Conservation (phyloP, 2,888 invertebrate genomes). For the Tenodera sinensis region DNA sequence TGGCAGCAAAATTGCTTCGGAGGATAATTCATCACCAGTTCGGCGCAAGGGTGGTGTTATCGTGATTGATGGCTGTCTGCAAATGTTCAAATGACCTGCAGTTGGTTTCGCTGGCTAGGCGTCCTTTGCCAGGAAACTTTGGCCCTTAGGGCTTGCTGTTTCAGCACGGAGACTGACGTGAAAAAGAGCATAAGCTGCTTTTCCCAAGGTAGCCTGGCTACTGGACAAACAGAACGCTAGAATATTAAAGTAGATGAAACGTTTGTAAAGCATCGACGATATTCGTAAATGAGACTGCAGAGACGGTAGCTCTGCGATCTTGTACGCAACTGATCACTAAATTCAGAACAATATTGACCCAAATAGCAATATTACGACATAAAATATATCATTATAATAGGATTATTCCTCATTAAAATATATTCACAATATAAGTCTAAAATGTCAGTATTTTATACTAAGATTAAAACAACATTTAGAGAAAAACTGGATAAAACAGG, state of each 20-base stretch:
- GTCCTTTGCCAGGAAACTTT: not conserved
- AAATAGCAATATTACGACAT: no score
- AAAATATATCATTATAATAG: no score
- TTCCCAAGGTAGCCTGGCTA: not conserved
- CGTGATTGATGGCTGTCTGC: not conserved
- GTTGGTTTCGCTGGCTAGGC: not conserved
- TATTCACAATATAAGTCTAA: no score
- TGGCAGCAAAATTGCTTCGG: not conserved
- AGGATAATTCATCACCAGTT: not conserved
- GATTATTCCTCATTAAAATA: no score
- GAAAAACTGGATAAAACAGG: no score
- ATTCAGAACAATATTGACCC: no score
- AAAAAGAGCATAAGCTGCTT: not conserved
- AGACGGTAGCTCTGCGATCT: no score
- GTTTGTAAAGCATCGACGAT: not conserved
- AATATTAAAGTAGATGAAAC: not conserved
- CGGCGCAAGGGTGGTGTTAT: not conserved
- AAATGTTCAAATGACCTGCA: not conserved
- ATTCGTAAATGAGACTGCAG: no score
- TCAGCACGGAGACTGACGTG: not conserved
- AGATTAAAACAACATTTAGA: no score
- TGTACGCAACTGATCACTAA: no score
- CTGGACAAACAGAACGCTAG: not conserved
- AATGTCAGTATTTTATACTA: no score
- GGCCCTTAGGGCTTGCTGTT: not conserved